These are phyloP conservation scores for Listronotus oregonensis DNA, from an alignment of 1,140 invertebrate species.

Conservation along the genomic window DNA sequence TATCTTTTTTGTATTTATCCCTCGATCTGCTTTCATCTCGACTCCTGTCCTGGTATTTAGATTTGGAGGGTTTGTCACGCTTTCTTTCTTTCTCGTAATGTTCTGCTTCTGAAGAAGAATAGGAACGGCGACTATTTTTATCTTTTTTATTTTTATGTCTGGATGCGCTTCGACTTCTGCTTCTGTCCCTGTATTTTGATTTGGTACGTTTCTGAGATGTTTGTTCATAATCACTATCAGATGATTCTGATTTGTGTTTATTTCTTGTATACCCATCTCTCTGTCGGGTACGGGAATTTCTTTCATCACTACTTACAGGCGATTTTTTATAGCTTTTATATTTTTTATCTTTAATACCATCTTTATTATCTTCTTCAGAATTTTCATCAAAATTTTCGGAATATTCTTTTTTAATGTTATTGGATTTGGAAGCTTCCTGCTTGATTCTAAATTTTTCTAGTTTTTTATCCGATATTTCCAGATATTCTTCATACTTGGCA, in stretches of 20 bases:
- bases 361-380: background rate
- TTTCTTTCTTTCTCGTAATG: conserved; percentile 11
- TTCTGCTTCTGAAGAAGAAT: conserved; percentile 7
- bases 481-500: conserved; percentile 70
- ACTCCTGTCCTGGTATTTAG: conserved; percentile 17
- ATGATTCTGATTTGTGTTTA: background rate
- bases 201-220: conserved; percentile 1
- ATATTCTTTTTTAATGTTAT: background rate
- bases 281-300: too few species aligned
- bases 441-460: conserved; percentile 8
- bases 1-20: conserved; percentile 12
- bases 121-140: background rate
- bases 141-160: background rate
- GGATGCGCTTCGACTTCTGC: conserved; percentile 5
- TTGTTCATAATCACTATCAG: too few species aligned
- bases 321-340: conserved; percentile 6
- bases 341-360: background rate
- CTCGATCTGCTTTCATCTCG: conserved; percentile 7
- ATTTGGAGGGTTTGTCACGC: conserved; percentile 7
- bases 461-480: conserved; percentile 56
- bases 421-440: conserved; percentile 3
- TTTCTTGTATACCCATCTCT: background rate
- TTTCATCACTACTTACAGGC: background rate
- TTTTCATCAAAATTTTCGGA: background rate
- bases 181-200: conserved; percentile 20